These are phyloP conservation scores for Seira sanloemensis DNA, from an alignment of 2,888 invertebrate genomes.

Conservation along the genomic window DNA sequence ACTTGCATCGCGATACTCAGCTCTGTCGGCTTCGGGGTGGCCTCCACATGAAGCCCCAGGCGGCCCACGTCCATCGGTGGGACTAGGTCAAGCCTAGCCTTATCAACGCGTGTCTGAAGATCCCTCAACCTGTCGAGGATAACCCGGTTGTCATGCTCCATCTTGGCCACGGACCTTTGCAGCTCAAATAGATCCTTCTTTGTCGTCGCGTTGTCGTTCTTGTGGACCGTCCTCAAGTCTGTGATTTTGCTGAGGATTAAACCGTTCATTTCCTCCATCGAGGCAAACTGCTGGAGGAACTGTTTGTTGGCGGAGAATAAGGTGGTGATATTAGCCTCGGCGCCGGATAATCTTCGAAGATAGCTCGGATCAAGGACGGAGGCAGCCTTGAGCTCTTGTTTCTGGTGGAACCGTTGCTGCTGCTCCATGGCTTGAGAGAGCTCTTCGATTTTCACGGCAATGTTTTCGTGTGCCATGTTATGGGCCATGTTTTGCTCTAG, in stretches of 20 bases:
- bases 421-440: slow-evolving; percentile 5
- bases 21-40: slow-evolving; percentile 6
- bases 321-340: slow-evolving; percentile 56
- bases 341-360: slow-evolving; percentile 37
- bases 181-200: slow-evolving; percentile 47
- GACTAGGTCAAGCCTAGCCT: slow-evolving; percentile 31
- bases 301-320: slow-evolving; percentile 59
- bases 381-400: not conserved
- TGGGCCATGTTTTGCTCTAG: slow-evolving; percentile 68
- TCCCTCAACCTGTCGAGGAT: slow-evolving; percentile 40
- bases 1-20: slow-evolving; percentile 42
- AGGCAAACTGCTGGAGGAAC: slow-evolving; percentile 41
- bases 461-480: slow-evolving; percentile 67
- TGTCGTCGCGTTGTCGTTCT: slow-evolving; percentile 56
- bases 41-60: not conserved
- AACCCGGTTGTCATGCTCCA: slow-evolving; percentile 47
- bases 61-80: slow-evolving; percentile 40
- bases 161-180: slow-evolving; percentile 19
- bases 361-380: slow-evolving; percentile 15
- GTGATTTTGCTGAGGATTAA: slow-evolving; percentile 56
- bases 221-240: slow-evolving; percentile 56
- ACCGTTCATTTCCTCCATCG: slow-evolving; percentile 61
- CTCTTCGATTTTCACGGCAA: slow-evolving; percentile 60
- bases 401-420: not conserved
- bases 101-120: slow-evolving; percentile 41